These are phyloP conservation scores for Callospermophilus lateralis DNA, from an alignment of 2,113 vertebrate species.

Conservation along the genomic window DNA sequence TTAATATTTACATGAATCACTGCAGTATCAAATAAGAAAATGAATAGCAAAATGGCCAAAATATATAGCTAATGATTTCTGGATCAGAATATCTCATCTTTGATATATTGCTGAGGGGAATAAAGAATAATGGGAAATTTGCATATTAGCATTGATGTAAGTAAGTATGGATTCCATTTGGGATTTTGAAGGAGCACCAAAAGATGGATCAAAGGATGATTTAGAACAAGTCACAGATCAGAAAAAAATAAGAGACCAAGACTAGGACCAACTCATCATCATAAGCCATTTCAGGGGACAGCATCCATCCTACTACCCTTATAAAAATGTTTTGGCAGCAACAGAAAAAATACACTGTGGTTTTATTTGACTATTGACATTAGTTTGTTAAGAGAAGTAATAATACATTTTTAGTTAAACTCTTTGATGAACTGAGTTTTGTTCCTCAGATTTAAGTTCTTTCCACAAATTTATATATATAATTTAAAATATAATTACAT, in stretches of 20 bases:
- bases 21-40: background rate
- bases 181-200: background rate
- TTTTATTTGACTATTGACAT: constrained; percentile 19
- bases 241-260: background rate
- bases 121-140: background rate
- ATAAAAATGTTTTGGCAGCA: background rate
- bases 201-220: background rate
- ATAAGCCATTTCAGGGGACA: background rate
- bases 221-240: background rate
- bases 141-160: background rate
- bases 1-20: background rate
- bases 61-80: background rate
- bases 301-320: background rate
- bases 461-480: background rate
- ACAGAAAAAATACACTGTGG: background rate
- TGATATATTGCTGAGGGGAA: background rate
- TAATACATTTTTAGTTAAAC: background rate
- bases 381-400: background rate
- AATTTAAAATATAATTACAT: too few relatives aligned
- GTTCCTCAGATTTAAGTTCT: background rate
- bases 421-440: constrained; percentile 16
- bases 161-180: background rate
- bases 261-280: background rate
- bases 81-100: background rate
- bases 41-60: background rate